These are phyloP conservation scores for Emydura subglobosa DNA, from an alignment of 2,113 vertebrate genomes.

Conservation along the genomic window DNA sequence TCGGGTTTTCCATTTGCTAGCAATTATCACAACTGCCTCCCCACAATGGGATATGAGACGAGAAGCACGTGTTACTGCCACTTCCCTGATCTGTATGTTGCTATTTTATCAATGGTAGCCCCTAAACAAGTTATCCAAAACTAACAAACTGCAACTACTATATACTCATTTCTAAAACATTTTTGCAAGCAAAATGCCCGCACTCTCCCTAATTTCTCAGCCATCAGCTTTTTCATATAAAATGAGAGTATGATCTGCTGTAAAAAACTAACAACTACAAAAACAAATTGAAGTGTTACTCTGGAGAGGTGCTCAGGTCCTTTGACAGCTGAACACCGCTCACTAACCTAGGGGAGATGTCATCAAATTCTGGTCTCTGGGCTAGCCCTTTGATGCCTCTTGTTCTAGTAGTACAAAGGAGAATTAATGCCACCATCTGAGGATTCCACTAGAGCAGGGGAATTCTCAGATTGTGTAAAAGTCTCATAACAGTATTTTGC, in stretches of 20 bases:
- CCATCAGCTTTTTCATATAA: conserved; percentile 14
- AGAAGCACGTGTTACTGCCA: conserved; percentile 37
- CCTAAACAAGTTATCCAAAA: conserved; percentile 71
- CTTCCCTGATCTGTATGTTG: conserved; percentile 46
- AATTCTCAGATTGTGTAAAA: neutral
- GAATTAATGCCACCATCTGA: neutral
- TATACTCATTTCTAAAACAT: conserved; percentile 57
- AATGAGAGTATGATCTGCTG: neutral
- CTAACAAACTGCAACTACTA: conserved; percentile 48
- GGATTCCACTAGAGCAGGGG: neutral
- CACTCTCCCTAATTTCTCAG: neutral
- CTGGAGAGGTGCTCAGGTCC: accelerated
- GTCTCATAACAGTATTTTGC: neutral
- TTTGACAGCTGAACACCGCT: neutral
- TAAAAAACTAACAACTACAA: neutral
- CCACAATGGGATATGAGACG: conserved; percentile 50
- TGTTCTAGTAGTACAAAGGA: neutral
- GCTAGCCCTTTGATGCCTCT: neutral
- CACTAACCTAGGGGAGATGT: neutral
- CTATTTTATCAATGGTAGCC: conserved; percentile 65
- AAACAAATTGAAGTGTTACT: neutral
- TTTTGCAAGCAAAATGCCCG: conserved; percentile 38
- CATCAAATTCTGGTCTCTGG: neutral
- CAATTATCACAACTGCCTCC: conserved; percentile 73
- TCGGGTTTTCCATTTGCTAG: conserved; percentile 63